Evolutionary conservation across 2,888 invertebrate species (phyloP).

Genomic region (Deroplatys truncata): DNA sequence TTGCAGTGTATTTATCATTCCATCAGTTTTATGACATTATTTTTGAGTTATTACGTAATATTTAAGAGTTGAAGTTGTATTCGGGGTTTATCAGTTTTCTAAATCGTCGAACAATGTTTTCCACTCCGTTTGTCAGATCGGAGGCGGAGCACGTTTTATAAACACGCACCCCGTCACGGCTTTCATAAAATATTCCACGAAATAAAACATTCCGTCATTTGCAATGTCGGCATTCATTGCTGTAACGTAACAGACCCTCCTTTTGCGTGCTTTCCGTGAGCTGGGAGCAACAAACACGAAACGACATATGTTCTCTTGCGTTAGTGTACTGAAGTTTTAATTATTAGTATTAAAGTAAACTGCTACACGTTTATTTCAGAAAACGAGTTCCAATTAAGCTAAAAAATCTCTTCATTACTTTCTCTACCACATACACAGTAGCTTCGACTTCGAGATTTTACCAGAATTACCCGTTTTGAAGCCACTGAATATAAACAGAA

Average conservation of each 20-base stretch:
- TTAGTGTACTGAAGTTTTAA: too few species aligned
- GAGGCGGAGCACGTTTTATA: neutral
- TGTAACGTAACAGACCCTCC: neutral
- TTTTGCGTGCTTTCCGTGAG: neutral
- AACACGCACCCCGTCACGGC: neutral
- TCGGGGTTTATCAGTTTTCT: neutral
- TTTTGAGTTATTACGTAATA: neutral
- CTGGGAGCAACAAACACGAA: neutral
- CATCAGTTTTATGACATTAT: neutral
- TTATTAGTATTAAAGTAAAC: too few species aligned
- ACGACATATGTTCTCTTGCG: neutral
- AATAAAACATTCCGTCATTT: conserved; percentile 6
- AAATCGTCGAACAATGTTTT: neutral
- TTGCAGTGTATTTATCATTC: neutral
- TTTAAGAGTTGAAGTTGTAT: neutral
- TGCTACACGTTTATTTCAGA: too few species aligned
- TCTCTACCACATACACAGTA: too few species aligned
- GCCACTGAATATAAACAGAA: too few species aligned
- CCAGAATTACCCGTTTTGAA: too few species aligned
- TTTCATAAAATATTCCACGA: neutral
- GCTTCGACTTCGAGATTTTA: too few species aligned
- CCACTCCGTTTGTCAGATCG: neutral
- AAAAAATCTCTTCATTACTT: too few species aligned
- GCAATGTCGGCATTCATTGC: neutral
- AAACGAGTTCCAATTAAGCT: too few species aligned